A percentile compares a stretch with the other conserved stretches of the same genome.
These are phyloP conservation scores for Hydrochoerus hydrochaeris DNA, from an alignment of 2,113 vertebrate genomes.

Conservation along the genomic window DNA sequence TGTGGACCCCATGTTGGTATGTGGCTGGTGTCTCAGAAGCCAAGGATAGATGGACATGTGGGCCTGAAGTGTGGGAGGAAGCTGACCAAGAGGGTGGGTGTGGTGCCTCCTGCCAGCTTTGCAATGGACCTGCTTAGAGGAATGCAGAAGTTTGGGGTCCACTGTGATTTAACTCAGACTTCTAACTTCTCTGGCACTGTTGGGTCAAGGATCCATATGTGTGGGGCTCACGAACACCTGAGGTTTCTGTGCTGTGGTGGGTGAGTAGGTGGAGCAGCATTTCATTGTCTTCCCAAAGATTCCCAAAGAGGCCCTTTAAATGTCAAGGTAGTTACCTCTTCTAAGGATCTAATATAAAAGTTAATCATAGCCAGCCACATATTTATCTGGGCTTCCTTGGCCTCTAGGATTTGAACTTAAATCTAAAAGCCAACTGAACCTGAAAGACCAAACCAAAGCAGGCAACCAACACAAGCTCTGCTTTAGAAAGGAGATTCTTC, in stretches of 20 bases:
- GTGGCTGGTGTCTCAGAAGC: not conserved
- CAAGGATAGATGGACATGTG: not conserved
- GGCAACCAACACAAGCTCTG: not conserved
- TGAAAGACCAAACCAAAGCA: not conserved
- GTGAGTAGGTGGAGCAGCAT: not conserved
- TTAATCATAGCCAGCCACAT: not conserved
- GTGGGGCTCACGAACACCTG: not conserved
- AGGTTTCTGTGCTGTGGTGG: not conserved
- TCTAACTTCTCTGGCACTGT: not conserved
- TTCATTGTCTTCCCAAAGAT: not conserved
- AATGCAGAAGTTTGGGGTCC: not conserved
- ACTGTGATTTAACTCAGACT: not conserved
- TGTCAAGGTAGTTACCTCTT: not conserved
- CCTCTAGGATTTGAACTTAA: not conserved
- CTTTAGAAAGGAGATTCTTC: not conserved
- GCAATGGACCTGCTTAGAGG: not conserved
- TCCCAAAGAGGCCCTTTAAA: not conserved
- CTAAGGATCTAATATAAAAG: not conserved
- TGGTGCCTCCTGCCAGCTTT: not conserved
- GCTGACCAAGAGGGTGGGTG: rapidly evolving
- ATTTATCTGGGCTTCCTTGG: not conserved
- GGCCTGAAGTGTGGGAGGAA: not conserved
- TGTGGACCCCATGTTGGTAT: too few species aligned
- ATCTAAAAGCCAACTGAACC: not conserved
- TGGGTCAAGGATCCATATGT: not conserved